These are phyloP conservation scores for Equus quagga DNA, from an alignment of 2,113 vertebrate genomes.

Conservation along the genomic window DNA sequence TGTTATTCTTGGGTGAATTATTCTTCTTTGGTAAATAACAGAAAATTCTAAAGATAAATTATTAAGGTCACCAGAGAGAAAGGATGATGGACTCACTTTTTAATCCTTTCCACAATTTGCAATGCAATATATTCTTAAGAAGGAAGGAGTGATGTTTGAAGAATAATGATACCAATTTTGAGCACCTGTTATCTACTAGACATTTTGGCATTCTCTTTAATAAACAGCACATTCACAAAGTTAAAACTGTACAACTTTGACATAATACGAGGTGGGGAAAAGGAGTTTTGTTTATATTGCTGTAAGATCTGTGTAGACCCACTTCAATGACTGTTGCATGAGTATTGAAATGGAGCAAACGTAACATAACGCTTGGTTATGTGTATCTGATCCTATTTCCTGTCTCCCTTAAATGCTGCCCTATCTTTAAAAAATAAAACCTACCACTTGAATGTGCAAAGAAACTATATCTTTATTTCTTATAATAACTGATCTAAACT, in stretches of 20 bases:
- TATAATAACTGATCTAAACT: neutral
- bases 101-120: neutral
- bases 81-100: neutral
- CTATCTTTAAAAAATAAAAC: constrained; percentile 21
- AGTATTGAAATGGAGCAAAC: neutral
- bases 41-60: neutral
- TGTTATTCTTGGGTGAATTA: neutral
- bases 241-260: neutral
- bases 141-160: neutral
- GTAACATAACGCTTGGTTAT: neutral
- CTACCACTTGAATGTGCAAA: neutral
- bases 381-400: neutral
- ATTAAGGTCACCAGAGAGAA: neutral
- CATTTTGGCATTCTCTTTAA: neutral
- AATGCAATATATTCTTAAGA: neutral
- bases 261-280: neutral
- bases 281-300: neutral
- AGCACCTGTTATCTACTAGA: neutral
- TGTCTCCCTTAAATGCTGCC: neutral
- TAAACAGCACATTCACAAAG: neutral
- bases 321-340: neutral
- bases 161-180: neutral
- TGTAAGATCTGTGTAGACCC: neutral
- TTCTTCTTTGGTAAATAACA: neutral
- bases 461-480: constrained; percentile 16